phyloP scores from a whole-genome alignment of 2,797 vertebrate genomes.

The Gobio occitaniae region DNA sequence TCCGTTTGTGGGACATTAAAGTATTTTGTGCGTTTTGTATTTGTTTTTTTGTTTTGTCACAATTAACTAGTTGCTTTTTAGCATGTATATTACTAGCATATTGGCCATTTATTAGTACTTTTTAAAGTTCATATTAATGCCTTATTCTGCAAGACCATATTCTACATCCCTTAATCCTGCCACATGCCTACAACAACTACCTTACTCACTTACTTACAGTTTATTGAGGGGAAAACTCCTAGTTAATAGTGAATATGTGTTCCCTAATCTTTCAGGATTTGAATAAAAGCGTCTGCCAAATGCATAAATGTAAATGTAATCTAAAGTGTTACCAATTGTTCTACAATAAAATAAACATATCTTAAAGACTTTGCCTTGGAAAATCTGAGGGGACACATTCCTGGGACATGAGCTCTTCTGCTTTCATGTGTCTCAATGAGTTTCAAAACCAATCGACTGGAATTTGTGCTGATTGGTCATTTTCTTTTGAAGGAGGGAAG shows the following conservation, averaged over 20 bases:
- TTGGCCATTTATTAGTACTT: background rate
- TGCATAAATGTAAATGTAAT: too few relatives aligned
- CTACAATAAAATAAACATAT: background rate
- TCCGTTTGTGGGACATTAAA: background rate
- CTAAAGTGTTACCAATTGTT: background rate
- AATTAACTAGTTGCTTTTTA: background rate
- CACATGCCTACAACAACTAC: too few relatives aligned
- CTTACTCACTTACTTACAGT: background rate
- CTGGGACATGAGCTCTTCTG: conserved; percentile 9
- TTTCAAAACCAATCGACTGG: conserved; percentile 32
- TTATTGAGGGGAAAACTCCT: background rate
- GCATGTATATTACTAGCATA: background rate
- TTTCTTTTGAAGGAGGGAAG: conserved; percentile 3
- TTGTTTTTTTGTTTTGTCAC: background rate
- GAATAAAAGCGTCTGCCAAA: too few relatives aligned
- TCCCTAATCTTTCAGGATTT: background rate
- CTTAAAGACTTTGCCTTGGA: background rate
- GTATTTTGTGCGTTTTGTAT: background rate
- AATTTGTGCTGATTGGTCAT: conserved; percentile 21
- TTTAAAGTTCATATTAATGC: too few relatives aligned
- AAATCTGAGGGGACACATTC: background rate
- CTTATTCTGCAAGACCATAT: too few relatives aligned
- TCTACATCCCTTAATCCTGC: background rate
- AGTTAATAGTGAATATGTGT: background rate
- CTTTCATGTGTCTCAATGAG: conserved; percentile 37